phyloP scores from a whole-genome alignment of 2,888 invertebrate genomes.

The Podotricha telesiphe region DNA sequence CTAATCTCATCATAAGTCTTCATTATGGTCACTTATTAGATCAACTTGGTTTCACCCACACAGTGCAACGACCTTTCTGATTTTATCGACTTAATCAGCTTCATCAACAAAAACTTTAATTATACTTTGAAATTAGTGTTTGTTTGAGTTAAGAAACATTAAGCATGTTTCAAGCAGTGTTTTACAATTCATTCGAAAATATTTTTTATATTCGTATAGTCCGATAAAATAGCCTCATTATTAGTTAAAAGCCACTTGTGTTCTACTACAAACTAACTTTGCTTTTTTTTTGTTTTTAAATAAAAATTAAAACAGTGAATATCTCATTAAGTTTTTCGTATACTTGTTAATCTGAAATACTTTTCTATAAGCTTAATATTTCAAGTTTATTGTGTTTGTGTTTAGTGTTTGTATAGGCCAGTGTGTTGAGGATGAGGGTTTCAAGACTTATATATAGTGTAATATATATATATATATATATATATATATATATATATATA shows the following conservation, averaged over 20 bases:
- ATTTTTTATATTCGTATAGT: background rate
- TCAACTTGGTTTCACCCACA: slow-evolving; percentile 45
- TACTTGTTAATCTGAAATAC: background rate
- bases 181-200: slow-evolving; percentile 7
- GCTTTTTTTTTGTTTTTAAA: background rate
- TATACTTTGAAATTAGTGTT: slow-evolving; percentile 48
- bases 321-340: background rate
- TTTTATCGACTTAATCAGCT: slow-evolving; percentile 47
- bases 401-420: slow-evolving; percentile 22
- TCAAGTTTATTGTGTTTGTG: slow-evolving; percentile 22
- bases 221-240: background rate
- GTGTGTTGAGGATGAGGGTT: slow-evolving; percentile 19
- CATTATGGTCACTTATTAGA: slow-evolving; percentile 39
- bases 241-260: too few relatives aligned
- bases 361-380: slow-evolving; percentile 13
- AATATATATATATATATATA: background rate
- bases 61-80: slow-evolving; percentile 48
- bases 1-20: slow-evolving; percentile 27
- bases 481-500: too few relatives aligned
- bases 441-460: background rate
- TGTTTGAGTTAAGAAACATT: slow-evolving; percentile 5
- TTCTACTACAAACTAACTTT: too few relatives aligned
- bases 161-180: background rate
- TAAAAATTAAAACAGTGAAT: background rate
- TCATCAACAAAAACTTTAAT: slow-evolving; percentile 58